Evolutionary conservation across 2,888 invertebrate species (phyloP).

Genomic region (Chrysolina haemoptera): DNA sequence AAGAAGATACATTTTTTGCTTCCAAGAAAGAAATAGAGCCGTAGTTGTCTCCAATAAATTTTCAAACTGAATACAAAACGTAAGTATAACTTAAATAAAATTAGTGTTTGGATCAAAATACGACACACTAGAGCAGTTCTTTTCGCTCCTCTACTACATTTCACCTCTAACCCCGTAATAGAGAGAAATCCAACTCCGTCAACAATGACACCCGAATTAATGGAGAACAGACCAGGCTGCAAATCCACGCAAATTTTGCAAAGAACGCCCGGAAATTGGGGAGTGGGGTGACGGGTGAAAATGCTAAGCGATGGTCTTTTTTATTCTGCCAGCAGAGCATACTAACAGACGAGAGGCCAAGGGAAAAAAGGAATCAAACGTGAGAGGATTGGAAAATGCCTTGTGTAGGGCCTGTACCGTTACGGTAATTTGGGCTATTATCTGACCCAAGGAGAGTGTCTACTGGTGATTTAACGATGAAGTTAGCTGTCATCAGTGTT

Average conservation of each 20-base stretch:
- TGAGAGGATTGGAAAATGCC: neutral
- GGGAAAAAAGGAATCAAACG: conserved; percentile 6
- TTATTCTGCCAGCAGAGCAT: conserved; percentile 4
- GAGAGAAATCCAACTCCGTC: conserved; percentile 54
- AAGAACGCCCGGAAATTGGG: conserved; percentile 10
- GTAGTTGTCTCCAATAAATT: too few species aligned
- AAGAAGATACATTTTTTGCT: too few species aligned
- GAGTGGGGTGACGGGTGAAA: conserved; percentile 12
- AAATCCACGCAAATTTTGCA: conserved; percentile 30
- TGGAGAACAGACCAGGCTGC: conserved; percentile 54
- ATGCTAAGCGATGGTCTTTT: conserved; percentile 14
- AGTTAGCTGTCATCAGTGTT: neutral
- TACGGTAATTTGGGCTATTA: conserved; percentile 11
- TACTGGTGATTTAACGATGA: neutral
- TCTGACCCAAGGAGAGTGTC: neutral
- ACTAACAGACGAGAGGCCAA: neutral
- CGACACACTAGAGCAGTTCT: conserved; percentile 34
- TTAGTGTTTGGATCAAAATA: neutral
- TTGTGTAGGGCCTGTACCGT: neutral
- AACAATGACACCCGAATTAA: conserved; percentile 58
- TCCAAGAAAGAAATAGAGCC: too few species aligned
- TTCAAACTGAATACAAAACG: too few species aligned
- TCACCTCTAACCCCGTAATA: conserved; percentile 46
- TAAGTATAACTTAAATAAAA: neutral
- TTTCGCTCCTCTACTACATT: conserved; percentile 41